phyloP scores from a whole-genome alignment of 1,140 invertebrate species.

The Meloidogyne hapla region DNA sequence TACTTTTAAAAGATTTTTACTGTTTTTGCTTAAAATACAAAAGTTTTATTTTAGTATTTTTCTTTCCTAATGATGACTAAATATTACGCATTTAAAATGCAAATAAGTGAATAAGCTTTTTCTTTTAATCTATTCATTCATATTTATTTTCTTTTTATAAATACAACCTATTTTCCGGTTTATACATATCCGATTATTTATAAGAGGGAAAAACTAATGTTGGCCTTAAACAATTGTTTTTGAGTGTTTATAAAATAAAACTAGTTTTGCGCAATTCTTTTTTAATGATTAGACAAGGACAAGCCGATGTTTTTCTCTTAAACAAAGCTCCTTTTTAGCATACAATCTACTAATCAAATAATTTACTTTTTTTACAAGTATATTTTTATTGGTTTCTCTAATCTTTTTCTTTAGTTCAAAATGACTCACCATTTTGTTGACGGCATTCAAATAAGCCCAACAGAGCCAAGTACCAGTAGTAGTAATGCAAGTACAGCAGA shows the following conservation, averaged over 20 bases:
- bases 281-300: neutral
- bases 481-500: conserved; percentile 17
- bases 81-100: no score
- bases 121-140: no score
- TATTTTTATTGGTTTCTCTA: neutral
- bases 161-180: neutral
- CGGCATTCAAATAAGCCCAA: conserved; percentile 5
- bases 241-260: neutral
- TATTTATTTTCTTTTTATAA: neutral
- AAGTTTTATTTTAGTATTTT: no score
- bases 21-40: no score
- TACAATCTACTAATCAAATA: neutral
- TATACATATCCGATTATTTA: neutral
- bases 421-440: conserved; percentile 6
- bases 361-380: no score
- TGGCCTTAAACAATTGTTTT: neutral
- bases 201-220: neutral
- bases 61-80: no score
- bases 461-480: neutral
- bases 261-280: neutral
- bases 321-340: neutral
- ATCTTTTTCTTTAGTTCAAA: neutral
- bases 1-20: no score
- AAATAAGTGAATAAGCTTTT: no score
- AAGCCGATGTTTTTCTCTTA: no score